A percentile compares a stretch with the other conserved stretches of the same genome.
Evolutionary conservation across 1,140 invertebrate species (phyloP).

Genomic region (Papilio polytes): DNA sequence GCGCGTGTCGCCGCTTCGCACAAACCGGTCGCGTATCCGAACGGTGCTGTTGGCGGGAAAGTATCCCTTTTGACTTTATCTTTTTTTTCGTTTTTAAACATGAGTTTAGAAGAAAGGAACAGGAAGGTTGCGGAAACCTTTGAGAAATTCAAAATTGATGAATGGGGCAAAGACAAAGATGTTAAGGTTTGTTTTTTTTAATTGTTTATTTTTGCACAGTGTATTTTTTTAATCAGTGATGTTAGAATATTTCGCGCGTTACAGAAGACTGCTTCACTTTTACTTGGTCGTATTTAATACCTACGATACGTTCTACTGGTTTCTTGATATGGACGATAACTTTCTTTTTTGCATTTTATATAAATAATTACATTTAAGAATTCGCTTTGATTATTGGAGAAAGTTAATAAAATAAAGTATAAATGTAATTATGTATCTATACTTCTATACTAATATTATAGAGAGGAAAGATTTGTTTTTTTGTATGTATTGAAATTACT

Average conservation of each 20-base stretch:
- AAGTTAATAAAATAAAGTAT: neutral
- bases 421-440: neutral
- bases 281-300: constrained; percentile 49
- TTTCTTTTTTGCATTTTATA: constrained; percentile 10
- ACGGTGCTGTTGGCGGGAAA: constrained; percentile 65
- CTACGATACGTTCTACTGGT: constrained; percentile 39
- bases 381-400: neutral
- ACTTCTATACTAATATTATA: neutral
- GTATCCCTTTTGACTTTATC: constrained; percentile 44
- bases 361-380: neutral
- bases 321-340: constrained; percentile 15
- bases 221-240: constrained; percentile 36
- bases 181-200: constrained; percentile 62
- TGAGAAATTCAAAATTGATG: constrained; percentile 75
- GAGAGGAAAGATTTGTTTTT: too few species aligned
- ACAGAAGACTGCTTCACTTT: constrained; percentile 44
- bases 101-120: constrained; percentile 78
- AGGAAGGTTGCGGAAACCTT: constrained; percentile 79
- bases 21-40: constrained; percentile 54
- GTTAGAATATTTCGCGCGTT: neutral
- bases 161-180: constrained; percentile 67
- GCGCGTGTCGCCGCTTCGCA: constrained; percentile 57
- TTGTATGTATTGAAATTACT: too few species aligned
- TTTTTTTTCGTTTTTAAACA: constrained; percentile 59
- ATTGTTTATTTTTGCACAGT: constrained; percentile 34